Conservation (phyloP, 2,797 vertebrate species). For the Chelon auratus region DNA sequence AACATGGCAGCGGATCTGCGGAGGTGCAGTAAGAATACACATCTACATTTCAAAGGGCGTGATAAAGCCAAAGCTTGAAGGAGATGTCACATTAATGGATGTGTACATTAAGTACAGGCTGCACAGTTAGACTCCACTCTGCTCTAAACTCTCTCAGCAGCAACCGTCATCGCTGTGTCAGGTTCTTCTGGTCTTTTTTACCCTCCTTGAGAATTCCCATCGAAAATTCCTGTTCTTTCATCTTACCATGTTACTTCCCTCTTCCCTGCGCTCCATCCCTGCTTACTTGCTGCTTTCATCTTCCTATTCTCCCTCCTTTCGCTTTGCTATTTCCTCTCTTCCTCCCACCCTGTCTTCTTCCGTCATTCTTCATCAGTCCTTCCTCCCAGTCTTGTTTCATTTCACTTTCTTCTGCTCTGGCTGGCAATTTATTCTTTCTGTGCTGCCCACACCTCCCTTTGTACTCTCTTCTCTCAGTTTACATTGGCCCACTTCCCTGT, state of each 20-base stretch:
- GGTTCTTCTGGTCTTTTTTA: not conserved
- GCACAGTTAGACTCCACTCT: not conserved
- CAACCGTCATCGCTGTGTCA: not conserved
- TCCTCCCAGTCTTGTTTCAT: conserved; percentile 9
- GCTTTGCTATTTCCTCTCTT: not conserved
- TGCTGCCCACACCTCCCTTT: conserved; percentile 10
- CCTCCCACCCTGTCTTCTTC: not conserved
- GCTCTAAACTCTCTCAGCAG: no score
- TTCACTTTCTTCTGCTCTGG: conserved; percentile 15
- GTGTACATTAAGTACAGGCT: not conserved
- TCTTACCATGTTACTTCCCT: conserved; percentile 20
- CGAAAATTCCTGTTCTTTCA: conserved; percentile 35
- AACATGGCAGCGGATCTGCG: no score
- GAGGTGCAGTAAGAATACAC: not conserved
- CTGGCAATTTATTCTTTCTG: conserved; percentile 24
- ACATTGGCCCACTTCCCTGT: not conserved
- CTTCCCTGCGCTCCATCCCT: not conserved
- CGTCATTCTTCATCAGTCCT: not conserved
- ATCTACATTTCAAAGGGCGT: not conserved
- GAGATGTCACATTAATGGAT: not conserved
- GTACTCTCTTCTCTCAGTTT: conserved; percentile 9
- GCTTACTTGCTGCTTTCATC: conserved; percentile 26
- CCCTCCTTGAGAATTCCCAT: not conserved
- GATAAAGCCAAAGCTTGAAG: not conserved
- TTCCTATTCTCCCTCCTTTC: not conserved